Conservation (phyloP, 2,797 vertebrate genomes). For the Tolypeutes matacus region DNA sequence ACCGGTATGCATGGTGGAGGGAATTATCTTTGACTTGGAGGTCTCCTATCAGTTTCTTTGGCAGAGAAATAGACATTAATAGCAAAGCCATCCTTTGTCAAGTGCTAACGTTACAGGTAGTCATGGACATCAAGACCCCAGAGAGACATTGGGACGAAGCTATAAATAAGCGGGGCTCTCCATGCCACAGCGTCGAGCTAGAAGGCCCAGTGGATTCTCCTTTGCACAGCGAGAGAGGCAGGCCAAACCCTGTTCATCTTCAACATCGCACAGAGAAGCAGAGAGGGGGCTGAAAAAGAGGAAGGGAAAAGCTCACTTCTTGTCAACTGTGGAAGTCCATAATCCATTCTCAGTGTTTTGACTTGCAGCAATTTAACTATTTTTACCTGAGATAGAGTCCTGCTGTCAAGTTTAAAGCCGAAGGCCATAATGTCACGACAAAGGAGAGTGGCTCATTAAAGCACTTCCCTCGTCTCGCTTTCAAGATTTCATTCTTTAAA, state of each 20-base stretch:
- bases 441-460: background rate
- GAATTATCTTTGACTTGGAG: background rate
- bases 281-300: background rate
- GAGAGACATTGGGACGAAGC: background rate
- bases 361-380: background rate
- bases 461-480: background rate
- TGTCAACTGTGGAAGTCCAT: background rate
- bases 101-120: background rate
- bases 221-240: background rate
- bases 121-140: background rate
- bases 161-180: background rate
- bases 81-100: background rate
- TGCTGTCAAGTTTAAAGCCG: background rate
- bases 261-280: background rate
- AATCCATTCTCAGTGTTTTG: background rate
- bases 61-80: background rate
- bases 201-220: background rate
- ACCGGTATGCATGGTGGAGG: background rate
- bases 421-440: background rate
- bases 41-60: background rate
- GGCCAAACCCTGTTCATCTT: background rate
- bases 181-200: fast-evolving
- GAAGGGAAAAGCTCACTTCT: background rate
- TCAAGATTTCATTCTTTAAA: background rate
- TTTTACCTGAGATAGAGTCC: background rate